Evolutionary conservation across 2,797 vertebrate species (phyloP).

Genomic region (Leuciscus waleckii): DNA sequence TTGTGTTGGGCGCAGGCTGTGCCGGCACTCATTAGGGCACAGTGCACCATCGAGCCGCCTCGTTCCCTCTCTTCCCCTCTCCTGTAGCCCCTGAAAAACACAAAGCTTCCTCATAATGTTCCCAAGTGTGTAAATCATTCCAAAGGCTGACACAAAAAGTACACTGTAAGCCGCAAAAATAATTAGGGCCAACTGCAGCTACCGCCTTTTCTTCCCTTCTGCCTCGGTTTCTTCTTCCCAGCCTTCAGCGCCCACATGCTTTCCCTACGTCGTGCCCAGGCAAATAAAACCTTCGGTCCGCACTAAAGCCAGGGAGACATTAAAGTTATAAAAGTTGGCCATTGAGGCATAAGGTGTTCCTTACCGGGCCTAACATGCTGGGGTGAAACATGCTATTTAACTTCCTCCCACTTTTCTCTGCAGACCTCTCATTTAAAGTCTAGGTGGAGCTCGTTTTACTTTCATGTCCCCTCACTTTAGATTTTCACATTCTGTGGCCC

Average conservation of each 20-base stretch:
- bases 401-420: constrained; percentile 34
- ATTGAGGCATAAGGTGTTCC: constrained; percentile 15
- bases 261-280: constrained; percentile 12
- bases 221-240: constrained; percentile 32
- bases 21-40: constrained; percentile 47
- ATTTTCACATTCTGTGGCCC: constrained; percentile 18
- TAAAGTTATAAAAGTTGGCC: constrained; percentile 35
- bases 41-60: constrained; percentile 7
- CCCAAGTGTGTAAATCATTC: constrained; percentile 59
- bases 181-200: constrained; percentile 55
- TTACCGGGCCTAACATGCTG: constrained; percentile 19
- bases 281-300: constrained; percentile 28
- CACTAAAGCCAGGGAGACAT: constrained; percentile 31
- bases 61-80: constrained; percentile 26
- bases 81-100: constrained; percentile 48
- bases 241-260: constrained; percentile 29
- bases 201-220: constrained; percentile 51
- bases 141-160: constrained; percentile 55
- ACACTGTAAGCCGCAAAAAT: constrained; percentile 60
- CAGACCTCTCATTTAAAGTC: constrained; percentile 34
- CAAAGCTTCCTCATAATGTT: constrained; percentile 57
- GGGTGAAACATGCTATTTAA: constrained; percentile 44
- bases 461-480: constrained; percentile 27
- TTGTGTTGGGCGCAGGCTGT: constrained; percentile 46
- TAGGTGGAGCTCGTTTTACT: constrained; percentile 22